Evolutionary conservation across 1,140 invertebrate genomes (phyloP).

Genomic region (Drosophila mauritiana): DNA sequence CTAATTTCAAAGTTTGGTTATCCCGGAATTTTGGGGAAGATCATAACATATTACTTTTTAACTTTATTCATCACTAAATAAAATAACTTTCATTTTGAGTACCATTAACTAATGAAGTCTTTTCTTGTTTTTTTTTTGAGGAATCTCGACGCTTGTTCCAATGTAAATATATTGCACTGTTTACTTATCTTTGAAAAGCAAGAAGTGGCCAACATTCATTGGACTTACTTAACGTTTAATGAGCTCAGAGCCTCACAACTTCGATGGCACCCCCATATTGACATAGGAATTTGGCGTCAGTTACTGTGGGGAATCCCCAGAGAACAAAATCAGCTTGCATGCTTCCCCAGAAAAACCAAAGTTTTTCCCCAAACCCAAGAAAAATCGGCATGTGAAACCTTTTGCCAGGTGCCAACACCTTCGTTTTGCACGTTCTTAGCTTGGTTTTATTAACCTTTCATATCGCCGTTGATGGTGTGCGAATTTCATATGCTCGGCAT

Average conservation of each 20-base stretch:
- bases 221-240: not conserved
- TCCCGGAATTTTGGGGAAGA: too few relatives aligned
- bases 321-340: constrained; percentile 37
- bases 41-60: not conserved
- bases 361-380: not conserved
- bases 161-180: not conserved
- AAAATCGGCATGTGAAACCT: constrained; percentile 33
- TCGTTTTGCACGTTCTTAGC: constrained; percentile 55
- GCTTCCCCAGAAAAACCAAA: constrained; percentile 2
- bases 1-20: not conserved
- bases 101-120: too few relatives aligned
- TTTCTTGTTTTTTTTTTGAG: too few relatives aligned
- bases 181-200: not conserved
- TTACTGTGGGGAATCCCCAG: constrained; percentile 7
- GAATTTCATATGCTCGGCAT: constrained; percentile 56
- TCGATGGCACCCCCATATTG: constrained; percentile 1
- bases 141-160: too few relatives aligned
- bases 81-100: too few relatives aligned
- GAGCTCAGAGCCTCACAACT: not conserved
- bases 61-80: not conserved
- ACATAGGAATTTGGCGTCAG: constrained; percentile 9
- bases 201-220: not conserved
- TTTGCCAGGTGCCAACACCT: constrained; percentile 49
- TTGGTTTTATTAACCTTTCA: constrained; percentile 73
- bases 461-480: constrained; percentile 61